Base-by-base conservation (phyloP, 2,888 invertebrate genomes). In the Diadegma fenestrale region DNA sequence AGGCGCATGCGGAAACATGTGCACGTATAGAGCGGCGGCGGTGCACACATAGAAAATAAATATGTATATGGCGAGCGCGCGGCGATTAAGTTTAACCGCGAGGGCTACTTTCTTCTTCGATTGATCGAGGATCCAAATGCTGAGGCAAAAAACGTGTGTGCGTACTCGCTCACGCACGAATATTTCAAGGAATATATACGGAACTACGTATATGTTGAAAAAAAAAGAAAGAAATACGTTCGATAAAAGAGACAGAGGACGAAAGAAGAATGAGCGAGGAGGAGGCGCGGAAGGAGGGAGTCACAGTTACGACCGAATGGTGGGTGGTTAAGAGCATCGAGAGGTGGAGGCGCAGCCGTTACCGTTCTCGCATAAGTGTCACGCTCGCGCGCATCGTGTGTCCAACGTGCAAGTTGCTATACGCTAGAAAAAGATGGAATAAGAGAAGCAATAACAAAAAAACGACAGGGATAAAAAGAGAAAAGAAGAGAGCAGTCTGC, bases 331-430 rank as follows among this genome's bases (percentile, higher is more conserved):
- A 68, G 72, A 64, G 72, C 33, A 69, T 64, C 30, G 58, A 51
- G 51, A 37, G 63, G 71, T 51, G 64, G 73, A 72, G 73, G 75
- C 69, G 69, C 69, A 75, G 66, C 78, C 85, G 85, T 85, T 85
- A 82, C 85, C 82, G 82, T 85, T 85, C 82, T 82, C 80, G 76
- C 80, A 77, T 76, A 85, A 85, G 85, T 85, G 85, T 85, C 82
- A 85, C 85, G 72, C 80, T 78, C 81, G 85, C 85, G 84, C 76
- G 78, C 72, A 85, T 82, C 82, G 82, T 79, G 37, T 77, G 45
- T 77, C 64, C 79, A 78, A 68, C 54, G 64, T 79, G 80, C 76
- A 80, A 80, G 76, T 41, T 66, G 73, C 41, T 22, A 72, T 48
- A 63, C 48, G 43, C n/a, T 48, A 64, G 51, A 41, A 64, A 41